Base-by-base conservation (phyloP, 1,140 invertebrate species). In the Lepidurus couesii region DNA sequence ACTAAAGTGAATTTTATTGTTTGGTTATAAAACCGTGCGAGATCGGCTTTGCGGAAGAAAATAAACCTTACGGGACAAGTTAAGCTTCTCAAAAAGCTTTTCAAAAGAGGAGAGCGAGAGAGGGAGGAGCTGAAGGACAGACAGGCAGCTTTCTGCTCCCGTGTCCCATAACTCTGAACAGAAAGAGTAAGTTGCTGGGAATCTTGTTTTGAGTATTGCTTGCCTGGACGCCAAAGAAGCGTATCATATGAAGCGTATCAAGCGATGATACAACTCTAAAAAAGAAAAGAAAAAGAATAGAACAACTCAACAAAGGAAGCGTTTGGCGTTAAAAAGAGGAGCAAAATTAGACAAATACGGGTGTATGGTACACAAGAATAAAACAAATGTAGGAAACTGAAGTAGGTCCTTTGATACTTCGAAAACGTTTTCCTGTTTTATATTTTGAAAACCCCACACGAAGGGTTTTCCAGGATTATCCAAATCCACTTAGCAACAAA, bases 1-100 rank as follows among this genome's bases (percentile, higher is more conserved):
- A 65, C 53, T 65, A 65, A 65, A 65, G 53, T 65, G 53, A 65
- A 65, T 65, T 65, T 65, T 65, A 65, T 65, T 65, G 53, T 65
- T 65, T 65, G 53, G 53, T 65, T 65, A 65, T 65, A 65, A 65
- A 65, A 16, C 53, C 53, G 53, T 65, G 53, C 53, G 6, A 65
- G 53, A 65, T 65, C 53, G 53, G 53, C 53, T 65, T 65, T 21
- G 53, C 53, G 53, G 53, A 65, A 65, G 53, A 21, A 34, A 65
- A 65, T 65, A 65, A n/a, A 65, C 53, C 53, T 65, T 65, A 13
- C 21, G n/a, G 53, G 53, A 65, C 53, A 65, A 65, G 53, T 65
- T 65, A 65, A 65, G 53, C 53, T 65, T 13, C 53, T 65, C 53
- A 65, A 65, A 65, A 65, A 65, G 13, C 53, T 65, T 65, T 65